Percentiles rank a stretch among this genome's conserved stretches.
These are phyloP conservation scores for Ophion ellenae DNA, from an alignment of 2,888 invertebrate species.

Conservation along the genomic window DNA sequence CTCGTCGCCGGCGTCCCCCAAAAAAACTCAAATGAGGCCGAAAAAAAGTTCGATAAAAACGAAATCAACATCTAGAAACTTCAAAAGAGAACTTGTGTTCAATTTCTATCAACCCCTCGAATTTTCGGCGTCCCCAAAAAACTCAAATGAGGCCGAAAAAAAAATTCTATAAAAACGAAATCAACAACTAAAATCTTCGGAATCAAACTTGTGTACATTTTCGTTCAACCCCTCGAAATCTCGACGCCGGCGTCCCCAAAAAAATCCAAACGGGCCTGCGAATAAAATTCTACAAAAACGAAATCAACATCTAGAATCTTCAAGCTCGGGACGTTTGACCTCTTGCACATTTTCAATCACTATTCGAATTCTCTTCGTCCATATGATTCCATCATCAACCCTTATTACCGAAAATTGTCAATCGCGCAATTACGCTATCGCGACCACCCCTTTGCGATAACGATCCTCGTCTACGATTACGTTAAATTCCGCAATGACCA, in stretches of 20 bases:
- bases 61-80: too few relatives aligned
- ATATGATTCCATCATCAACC: neutral
- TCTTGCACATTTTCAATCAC: neutral
- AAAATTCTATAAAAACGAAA: too few relatives aligned
- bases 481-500: conserved; percentile 2
- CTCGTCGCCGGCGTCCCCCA: too few relatives aligned
- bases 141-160: too few relatives aligned
- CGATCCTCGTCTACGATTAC: conserved; percentile 5
- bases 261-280: neutral
- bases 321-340: neutral
- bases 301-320: neutral
- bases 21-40: too few relatives aligned
- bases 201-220: neutral
- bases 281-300: neutral
- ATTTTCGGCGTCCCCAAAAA: too few relatives aligned
- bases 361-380: neutral
- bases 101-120: too few relatives aligned
- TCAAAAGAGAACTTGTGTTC: too few relatives aligned
- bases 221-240: neutral
- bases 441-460: neutral
- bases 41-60: too few relatives aligned
- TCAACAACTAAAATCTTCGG: too few relatives aligned
- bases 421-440: neutral
- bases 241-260: neutral
- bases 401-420: neutral